Base-by-base conservation (phyloP, 1,140 invertebrate species). In the Hormaphis cornu region DNA sequence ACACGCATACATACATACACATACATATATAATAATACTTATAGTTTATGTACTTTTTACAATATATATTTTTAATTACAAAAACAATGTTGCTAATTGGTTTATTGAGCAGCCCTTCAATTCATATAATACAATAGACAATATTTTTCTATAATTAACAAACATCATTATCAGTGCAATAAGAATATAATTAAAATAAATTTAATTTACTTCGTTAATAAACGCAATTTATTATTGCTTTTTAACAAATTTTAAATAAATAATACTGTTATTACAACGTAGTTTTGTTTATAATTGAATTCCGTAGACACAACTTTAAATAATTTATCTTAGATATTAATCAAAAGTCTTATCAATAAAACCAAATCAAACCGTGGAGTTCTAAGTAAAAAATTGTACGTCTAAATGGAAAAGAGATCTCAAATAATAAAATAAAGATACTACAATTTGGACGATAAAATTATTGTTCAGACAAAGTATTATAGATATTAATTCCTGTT, bases 71-170 rank as follows among this genome's bases (percentile, higher is more conserved):
- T 58, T 20, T 26, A 58, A 37, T 58, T 58, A 58, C 18, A 58
- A 37, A 58, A 58, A 58, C 54, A 58, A 58, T 58, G 54, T 58
- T 58, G 33, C 54, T 58, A 58, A 58, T 58, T 58, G 33, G 33
- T 40, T 58, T 35, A 58, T 58, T 58, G 54, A 58, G 54, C 54
- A 58, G 54, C 33, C 40, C 33, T 58, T 40, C 30, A 35, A 40
- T 37, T 37, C 40, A 24, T 37, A 58, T 58, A 58, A 37, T 56
- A 56, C 37, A 56, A 40, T 58, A n/a, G n/a, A 58, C 54, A 58
- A 58, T 58, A 58, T 40, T 58, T 58, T 58, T 24, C 54, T 58
- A 58, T 40, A 37, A 58, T 40, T 40, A 58, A 58, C 33, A 58
- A 56, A 40, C 33, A 58, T 33, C 52, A 54, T n/a, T n/a, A n/a